Percentiles rank a stretch among this genome's conserved stretches.
Conservation (phyloP, 2,888 invertebrate genomes). For the Tholera decimalis region DNA sequence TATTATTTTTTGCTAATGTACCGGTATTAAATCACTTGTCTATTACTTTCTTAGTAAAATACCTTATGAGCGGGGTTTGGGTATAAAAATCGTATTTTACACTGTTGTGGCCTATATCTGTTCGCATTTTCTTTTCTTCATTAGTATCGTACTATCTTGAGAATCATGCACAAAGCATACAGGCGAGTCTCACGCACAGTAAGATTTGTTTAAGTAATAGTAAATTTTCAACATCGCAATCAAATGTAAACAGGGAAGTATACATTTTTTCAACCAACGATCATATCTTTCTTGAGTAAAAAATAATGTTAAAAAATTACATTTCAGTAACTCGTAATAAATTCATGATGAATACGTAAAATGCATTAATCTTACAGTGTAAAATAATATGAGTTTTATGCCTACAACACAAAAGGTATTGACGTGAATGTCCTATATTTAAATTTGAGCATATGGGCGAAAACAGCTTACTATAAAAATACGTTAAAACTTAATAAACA, state of each 20-base stretch:
- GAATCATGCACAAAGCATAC: background rate
- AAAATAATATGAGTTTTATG: slow-evolving; percentile 1
- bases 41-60: background rate
- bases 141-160: background rate
- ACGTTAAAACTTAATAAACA: too few relatives aligned
- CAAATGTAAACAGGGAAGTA: background rate
- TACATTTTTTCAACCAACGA: background rate
- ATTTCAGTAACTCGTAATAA: background rate
- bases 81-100: slow-evolving; percentile 2
- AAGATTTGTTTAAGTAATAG: background rate
- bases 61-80: background rate
- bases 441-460: slow-evolving; percentile 24
- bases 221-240: background rate
- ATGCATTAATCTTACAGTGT: background rate
- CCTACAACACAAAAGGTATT: slow-evolving; percentile 7
- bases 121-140: background rate
- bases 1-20: background rate
- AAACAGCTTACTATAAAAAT: slow-evolving; percentile 1
- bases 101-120: background rate
- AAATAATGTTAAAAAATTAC: background rate
- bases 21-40: slow-evolving; percentile 1
- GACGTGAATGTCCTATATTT: background rate
- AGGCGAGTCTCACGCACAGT: background rate
- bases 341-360: background rate
- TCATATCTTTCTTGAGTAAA: slow-evolving; percentile 5